Percentiles rank a stretch among this genome's conserved stretches.
Conservation (phyloP, 1,140 invertebrate genomes). For the Meloidogyne exigua region DNA sequence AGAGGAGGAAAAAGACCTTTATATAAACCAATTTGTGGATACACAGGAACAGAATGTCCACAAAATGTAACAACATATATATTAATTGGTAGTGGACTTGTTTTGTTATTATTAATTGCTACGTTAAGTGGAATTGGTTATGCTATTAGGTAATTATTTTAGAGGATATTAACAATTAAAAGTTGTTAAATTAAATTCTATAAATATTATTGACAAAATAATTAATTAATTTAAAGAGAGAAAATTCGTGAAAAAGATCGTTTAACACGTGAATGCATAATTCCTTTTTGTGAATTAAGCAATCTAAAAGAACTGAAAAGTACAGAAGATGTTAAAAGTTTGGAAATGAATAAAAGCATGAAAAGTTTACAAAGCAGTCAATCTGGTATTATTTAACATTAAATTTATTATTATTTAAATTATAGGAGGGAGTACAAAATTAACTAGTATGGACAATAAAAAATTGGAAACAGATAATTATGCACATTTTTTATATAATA, state of each 20-base stretch:
- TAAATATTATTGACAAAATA: not conserved
- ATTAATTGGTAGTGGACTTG: conserved; percentile 27
- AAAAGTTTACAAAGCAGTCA: conserved; percentile 44
- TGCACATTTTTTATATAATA: conserved; percentile 49
- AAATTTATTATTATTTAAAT: not conserved
- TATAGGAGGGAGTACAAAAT: conserved; percentile 22
- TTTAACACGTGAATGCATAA: conserved; percentile 37
- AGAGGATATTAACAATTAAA: too few species aligned
- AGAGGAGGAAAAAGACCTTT: conserved; percentile 34
- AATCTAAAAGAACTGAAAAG: conserved; percentile 21
- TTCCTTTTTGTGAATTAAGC: conserved; percentile 36
- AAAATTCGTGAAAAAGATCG: conserved; percentile 33
- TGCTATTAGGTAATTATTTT: conserved; percentile 19
- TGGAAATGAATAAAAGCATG: conserved; percentile 43
- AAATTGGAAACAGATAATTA: conserved; percentile 50
- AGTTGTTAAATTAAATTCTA: too few species aligned
- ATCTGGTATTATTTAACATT: conserved; percentile 3
- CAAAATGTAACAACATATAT: conserved; percentile 30
- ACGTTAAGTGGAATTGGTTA: conserved; percentile 27
- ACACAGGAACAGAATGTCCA: conserved; percentile 39
- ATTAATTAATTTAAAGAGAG: conserved; percentile 31
- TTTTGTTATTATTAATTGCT: conserved; percentile 24
- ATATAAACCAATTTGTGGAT: conserved; percentile 41
- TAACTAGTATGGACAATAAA: conserved; percentile 37
- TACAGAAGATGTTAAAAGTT: not conserved